Evolutionary conservation across 2,888 invertebrate genomes (phyloP), one percentile per base, ranked within the genome.

Genomic region (Dastarcus helophoroides): DNA sequence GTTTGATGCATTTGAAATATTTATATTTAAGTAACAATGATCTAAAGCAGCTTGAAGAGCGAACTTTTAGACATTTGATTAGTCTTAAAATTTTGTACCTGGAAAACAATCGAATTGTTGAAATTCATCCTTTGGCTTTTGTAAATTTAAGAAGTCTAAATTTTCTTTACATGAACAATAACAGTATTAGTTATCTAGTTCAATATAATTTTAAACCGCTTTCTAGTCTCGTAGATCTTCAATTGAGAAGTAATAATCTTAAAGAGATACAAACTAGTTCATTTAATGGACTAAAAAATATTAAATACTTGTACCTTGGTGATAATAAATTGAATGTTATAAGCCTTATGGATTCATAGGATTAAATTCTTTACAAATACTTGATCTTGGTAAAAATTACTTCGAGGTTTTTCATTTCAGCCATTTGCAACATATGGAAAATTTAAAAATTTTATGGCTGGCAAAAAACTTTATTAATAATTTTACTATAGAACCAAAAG

Each of bases 1-100:
- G 58, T 0, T 44, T 64, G 6, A 36, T 39, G 3, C 53, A 56
- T 27, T 37, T 64, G 22, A 58, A 51, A 38, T 59, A 54, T 41
- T 40, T 66, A 4, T 58, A 61, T 40, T 36, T 65, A 8, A 59
- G 52, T 19, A 39, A 51, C 34, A 66, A 66, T 39, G 46, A 54
- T n/a, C 40, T 65, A 7, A 40, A 44, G 10, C 53, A 45, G 26
- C 39, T 66, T 19, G 53, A 53, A 2, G 51, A 50, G 6, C 47
- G 52, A 12, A 47, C 51, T n/a, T 63, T 65, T 34, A 45, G 45
- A 9, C 48, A 53, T 38, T 36, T 64, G 14, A 47, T 46, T 2
- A 54, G 48, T 26, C 37, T 66, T 27, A 54, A 57, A 22, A 55
- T 56, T 17, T 41, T 66, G 14, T 51, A 62, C 32, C 37, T 64